Percentiles rank a stretch among this genome's conserved stretches.
phyloP scores from a whole-genome alignment of 2,888 invertebrate genomes.

The Chymomyza procnemis region DNA sequence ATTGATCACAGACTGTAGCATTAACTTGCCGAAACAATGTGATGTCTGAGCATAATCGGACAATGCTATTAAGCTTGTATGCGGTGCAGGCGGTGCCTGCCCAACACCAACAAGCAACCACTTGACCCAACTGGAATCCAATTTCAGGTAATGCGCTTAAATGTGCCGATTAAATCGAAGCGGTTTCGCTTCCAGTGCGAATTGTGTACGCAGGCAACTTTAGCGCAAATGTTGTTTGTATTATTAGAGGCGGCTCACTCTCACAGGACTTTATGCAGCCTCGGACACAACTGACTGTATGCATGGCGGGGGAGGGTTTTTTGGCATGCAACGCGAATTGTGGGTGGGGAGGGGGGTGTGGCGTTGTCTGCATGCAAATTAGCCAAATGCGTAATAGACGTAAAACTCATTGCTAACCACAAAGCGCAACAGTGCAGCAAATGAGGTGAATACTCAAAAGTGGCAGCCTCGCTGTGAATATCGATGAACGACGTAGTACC shows the following conservation, averaged over 20 bases:
- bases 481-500: background rate
- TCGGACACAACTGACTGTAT: background rate
- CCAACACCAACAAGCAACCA: background rate
- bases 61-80: no score
- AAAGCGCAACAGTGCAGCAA: slow-evolving; percentile 30
- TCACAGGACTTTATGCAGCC: background rate
- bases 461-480: background rate
- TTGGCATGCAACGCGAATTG: background rate
- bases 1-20: no score
- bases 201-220: background rate
- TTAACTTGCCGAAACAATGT: no score
- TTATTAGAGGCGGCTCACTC: background rate
- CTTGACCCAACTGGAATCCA: slow-evolving; percentile 2
- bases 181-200: background rate
- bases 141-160: slow-evolving; percentile 46
- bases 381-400: slow-evolving; percentile 7
- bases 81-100: no score
- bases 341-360: no score
- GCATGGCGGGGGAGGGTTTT: background rate
- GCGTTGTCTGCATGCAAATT: slow-evolving; percentile 35
- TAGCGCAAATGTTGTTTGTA: background rate
- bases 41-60: no score
- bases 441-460: slow-evolving; percentile 24
- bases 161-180: slow-evolving; percentile 25
- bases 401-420: background rate